A percentile compares a stretch with the other conserved stretches of the same genome.
Conservation (phyloP, 2,797 vertebrate species). For the Argyrosomus regius region DNA sequence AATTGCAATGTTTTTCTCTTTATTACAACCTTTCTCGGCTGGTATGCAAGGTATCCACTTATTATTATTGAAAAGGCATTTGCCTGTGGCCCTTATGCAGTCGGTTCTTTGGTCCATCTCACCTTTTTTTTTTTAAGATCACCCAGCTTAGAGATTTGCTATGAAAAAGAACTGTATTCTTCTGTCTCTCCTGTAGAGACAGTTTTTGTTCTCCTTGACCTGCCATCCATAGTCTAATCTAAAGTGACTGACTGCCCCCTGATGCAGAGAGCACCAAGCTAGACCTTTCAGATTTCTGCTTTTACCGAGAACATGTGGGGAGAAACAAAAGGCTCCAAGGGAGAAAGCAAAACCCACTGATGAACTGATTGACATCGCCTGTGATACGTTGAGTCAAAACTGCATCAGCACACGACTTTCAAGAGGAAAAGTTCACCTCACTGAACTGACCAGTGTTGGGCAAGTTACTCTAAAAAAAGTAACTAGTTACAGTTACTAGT, state of each 20-base stretch:
- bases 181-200: constrained; percentile 64
- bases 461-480: too few relatives aligned
- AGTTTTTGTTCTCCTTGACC: constrained; percentile 82
- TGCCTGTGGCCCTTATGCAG: constrained; percentile 34
- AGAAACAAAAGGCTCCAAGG: constrained; percentile 76
- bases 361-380: constrained; percentile 82
- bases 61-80: constrained; percentile 52
- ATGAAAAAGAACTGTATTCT: constrained; percentile 54
- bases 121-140: constrained; percentile 28
- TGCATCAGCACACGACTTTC: constrained; percentile 54
- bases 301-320: constrained; percentile 67
- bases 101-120: constrained; percentile 26
- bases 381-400: constrained; percentile 73
- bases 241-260: constrained; percentile 83
- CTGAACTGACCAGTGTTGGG: constrained; percentile 34
- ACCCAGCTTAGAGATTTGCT: constrained; percentile 27
- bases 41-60: constrained; percentile 13
- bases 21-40: constrained; percentile 20
- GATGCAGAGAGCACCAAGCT: constrained; percentile 73
- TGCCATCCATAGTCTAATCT: constrained; percentile 84
- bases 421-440: constrained; percentile 60
- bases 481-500: too few relatives aligned
- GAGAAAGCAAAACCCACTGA: constrained; percentile 72
- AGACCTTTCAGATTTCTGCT: constrained; percentile 81
- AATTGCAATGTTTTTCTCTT: constrained; percentile 11